A percentile compares a stretch with the other conserved stretches of the same genome.
phyloP scores from a whole-genome alignment of 2,797 vertebrate species.

The Sylvia borin region DNA sequence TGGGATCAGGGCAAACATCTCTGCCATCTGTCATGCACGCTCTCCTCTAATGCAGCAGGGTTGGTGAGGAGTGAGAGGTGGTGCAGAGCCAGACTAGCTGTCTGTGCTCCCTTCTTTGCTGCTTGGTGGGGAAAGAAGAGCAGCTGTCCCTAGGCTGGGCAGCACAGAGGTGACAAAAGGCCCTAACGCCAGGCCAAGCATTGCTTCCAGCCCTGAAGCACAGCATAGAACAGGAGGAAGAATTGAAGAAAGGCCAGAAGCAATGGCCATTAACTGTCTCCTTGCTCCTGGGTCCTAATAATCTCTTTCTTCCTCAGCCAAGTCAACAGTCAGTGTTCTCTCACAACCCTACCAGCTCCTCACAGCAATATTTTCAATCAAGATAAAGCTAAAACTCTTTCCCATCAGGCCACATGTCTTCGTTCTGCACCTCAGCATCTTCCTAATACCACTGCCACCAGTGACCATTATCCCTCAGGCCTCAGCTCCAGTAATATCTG shows the following conservation, averaged over 20 bases:
- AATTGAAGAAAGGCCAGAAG: neutral
- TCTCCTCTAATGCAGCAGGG: neutral
- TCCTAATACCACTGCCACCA: neutral
- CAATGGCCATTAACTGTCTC: neutral
- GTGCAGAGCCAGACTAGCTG: neutral
- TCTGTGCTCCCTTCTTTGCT: neutral
- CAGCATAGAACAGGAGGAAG: neutral
- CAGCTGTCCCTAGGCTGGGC: neutral
- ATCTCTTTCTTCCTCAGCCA: neutral
- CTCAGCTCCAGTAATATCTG: neutral
- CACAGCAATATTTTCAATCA: neutral
- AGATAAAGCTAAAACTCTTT: neutral
- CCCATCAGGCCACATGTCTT: neutral
- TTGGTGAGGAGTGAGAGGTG: neutral
- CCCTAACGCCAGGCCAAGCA: accelerated
- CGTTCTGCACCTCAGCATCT: neutral
- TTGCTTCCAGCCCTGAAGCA: neutral
- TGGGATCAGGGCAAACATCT: neutral
- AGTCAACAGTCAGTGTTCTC: neutral
- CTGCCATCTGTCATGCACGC: neutral
- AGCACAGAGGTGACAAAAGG: neutral
- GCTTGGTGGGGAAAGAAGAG: neutral
- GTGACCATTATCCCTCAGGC: neutral
- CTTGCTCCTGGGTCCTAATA: neutral
- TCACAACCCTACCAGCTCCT: neutral